A percentile compares a stretch with the other conserved stretches of the same genome.
Evolutionary conservation across 1,140 invertebrate genomes (phyloP).

Genomic region (Zaprionus gabonicus): DNA sequence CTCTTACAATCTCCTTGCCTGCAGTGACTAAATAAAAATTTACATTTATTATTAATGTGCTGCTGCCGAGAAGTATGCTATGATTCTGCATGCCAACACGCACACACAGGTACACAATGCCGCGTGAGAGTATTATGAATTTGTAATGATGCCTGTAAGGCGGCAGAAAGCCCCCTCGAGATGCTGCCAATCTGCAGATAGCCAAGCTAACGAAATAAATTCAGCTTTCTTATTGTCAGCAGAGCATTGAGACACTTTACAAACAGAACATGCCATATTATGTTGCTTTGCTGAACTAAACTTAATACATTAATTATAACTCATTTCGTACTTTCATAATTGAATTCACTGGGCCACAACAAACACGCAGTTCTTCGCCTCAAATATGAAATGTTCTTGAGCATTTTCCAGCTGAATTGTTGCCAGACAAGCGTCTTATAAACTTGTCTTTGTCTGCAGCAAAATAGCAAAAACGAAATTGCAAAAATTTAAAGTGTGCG

Average conservation of each 20-base stretch:
- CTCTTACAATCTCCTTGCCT: not conserved
- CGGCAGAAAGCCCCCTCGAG: conserved; percentile 16
- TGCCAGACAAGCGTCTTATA: conserved; percentile 58
- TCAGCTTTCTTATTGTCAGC: conserved; percentile 36
- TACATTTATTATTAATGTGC: conserved; percentile 81
- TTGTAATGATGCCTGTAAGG: conserved; percentile 53
- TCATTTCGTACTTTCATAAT: no score
- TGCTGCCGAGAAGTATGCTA: conserved; percentile 45
- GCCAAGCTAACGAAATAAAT: conserved; percentile 35
- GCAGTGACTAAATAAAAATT: conserved; percentile 57
- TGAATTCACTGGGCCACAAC: no score
- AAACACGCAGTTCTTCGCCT: no score
- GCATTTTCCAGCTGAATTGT: conserved; percentile 39
- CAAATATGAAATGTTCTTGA: conserved; percentile 20
- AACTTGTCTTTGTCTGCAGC: conserved; percentile 34
- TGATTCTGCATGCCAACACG: conserved; percentile 30
- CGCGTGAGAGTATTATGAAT: conserved; percentile 63
- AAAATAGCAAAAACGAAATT: conserved; percentile 51
- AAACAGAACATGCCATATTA: no score
- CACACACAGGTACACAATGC: conserved; percentile 9
- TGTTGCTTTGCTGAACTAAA: no score
- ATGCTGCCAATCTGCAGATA: conserved; percentile 33
- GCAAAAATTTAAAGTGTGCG: conserved; percentile 71
- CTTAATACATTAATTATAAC: no score
- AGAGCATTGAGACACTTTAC: not conserved